Conservation (phyloP, 2,888 invertebrate species). For the Diplolepis rosae region DNA sequence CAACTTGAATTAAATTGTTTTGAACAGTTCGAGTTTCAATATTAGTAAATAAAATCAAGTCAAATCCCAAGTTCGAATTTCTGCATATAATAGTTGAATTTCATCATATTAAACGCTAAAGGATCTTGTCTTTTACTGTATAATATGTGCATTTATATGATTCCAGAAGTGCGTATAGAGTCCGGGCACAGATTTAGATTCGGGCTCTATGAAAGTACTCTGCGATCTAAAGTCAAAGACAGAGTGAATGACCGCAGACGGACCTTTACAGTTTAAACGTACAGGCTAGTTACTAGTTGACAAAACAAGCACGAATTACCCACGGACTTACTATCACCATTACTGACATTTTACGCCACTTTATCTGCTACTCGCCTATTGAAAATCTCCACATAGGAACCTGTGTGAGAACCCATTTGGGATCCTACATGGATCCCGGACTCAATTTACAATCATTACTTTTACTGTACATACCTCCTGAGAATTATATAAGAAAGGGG, state of each 20-base stretch:
- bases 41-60: background rate
- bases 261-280: slow-evolving; percentile 13
- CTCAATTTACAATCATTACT: too few species aligned
- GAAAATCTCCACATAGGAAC: too few species aligned
- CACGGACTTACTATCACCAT: background rate
- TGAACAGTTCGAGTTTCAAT: background rate
- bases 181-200: slow-evolving; percentile 65
- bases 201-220: slow-evolving; percentile 69
- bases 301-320: slow-evolving; percentile 15
- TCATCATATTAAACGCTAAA: slow-evolving; percentile 46
- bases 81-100: too few species aligned
- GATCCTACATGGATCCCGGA: too few species aligned
- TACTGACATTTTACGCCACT: too few species aligned
- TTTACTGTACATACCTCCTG: too few species aligned
- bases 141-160: slow-evolving; percentile 73
- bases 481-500: too few species aligned
- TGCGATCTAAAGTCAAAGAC: slow-evolving; percentile 56
- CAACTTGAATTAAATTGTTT: background rate
- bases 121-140: slow-evolving; percentile 65
- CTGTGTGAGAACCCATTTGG: too few species aligned
- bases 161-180: slow-evolving; percentile 72
- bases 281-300: slow-evolving; percentile 32
- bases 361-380: too few species aligned
- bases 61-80: background rate
- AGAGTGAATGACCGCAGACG: slow-evolving; percentile 38